phyloP scores from a whole-genome alignment of 2,888 invertebrate genomes.

The Heliconius cydno region DNA sequence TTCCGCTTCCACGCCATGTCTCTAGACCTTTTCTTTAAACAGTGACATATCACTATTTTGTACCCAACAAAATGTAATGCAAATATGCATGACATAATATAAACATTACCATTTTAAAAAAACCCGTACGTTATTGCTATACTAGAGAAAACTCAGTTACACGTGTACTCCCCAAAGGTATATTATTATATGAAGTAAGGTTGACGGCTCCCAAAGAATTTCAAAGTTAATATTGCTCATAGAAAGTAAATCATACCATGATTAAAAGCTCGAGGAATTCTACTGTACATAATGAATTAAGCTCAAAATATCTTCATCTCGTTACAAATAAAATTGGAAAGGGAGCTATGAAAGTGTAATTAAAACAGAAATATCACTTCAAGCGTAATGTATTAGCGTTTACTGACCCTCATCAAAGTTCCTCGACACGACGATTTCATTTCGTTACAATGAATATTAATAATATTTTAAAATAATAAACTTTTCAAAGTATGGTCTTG shows the following conservation, averaged over 20 bases:
- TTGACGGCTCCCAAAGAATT: not conserved
- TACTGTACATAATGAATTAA: conserved; percentile 37
- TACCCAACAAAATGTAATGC: no score
- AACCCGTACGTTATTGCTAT: not conserved
- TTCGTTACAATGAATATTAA: conserved; percentile 39
- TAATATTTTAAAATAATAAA: conserved; percentile 26
- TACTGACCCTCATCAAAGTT: conserved; percentile 43
- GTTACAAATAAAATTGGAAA: conserved; percentile 50
- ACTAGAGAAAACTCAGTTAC: not conserved
- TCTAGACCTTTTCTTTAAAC: no score
- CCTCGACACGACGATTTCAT: conserved; percentile 31
- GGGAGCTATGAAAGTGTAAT: conserved; percentile 51
- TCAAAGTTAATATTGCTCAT: not conserved
- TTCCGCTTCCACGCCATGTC: no score
- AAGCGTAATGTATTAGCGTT: conserved; percentile 45
- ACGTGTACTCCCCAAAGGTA: not conserved
- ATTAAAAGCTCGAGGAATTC: not conserved
- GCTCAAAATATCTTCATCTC: conserved; percentile 46
- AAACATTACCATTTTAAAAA: not conserved
- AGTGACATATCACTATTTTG: no score
- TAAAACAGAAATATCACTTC: conserved; percentile 50
- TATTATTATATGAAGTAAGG: not conserved
- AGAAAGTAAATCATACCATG: not conserved
- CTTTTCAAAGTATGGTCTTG: not conserved
- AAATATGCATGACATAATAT: no score